Base-by-base conservation (phyloP, 2,888 invertebrate genomes). In the Tenthredo amoena region DNA sequence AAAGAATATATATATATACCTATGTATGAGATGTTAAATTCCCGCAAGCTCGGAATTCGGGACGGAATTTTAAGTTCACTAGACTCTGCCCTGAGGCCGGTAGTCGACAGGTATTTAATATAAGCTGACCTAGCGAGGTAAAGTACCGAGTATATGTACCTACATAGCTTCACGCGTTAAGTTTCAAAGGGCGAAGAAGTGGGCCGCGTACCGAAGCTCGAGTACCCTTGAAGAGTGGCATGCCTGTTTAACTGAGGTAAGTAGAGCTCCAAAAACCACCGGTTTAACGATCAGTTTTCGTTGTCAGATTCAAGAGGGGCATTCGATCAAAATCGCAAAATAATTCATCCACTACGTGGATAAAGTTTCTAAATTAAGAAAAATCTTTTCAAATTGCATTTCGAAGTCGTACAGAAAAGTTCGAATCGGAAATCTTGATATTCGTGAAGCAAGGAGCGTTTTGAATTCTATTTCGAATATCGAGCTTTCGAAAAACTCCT, bases 61-160 rank as follows among this genome's bases (percentile, higher is more conserved):
- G 43, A 34, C 1, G 18, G 43, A 47, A 18, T 43, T 74, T 40
- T n/a, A 15, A 74, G 43, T 6, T 21, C 72, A n/a, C 43, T 43
- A 43, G 43, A 43, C 18, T 55, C 31, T 47, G 31, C 21, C 55
- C n/a, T 3, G 15, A 31, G 76, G 12, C 26, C 50, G 5, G 18
- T 43, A 21, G 40, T 40, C 65, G 65, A 43, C n/a, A 83, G 88
- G 87, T 88, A 87, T 91, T 91, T 91, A 91, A 91, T 91, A 91
- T 89, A 89, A 91, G 90, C 90, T 68, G 68, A 68, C 68, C 68
- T 68, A 68, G 68, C 68, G 68, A 10, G 21, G 31, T 18, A 34
- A 77, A 55, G 77, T 40, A 77, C 77, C 34, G 6, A 15, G 34
- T 18, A 47, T 47, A 55, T n/a, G n/a, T 50, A 50, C 50, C 72